Evolutionary conservation across 1,140 invertebrate species (phyloP), one percentile per base, ranked within the genome.

Genomic region (Halyomorpha halys): DNA sequence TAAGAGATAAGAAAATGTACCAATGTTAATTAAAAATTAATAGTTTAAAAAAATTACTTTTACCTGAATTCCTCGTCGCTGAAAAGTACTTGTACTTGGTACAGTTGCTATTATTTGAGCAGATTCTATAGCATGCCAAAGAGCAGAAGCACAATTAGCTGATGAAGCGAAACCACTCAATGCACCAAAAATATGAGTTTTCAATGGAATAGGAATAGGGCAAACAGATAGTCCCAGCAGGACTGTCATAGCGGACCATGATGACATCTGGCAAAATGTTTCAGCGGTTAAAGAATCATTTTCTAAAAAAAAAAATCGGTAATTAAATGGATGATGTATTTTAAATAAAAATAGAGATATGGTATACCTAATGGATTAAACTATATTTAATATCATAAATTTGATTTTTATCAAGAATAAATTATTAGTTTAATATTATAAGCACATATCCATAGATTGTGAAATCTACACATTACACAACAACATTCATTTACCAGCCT

Each of bases 51-150:
- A 9, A 49, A 49, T 19, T 19, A 49, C n/a, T 49, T 19, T 66
- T 70, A 75, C 75, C 72, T 74, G 70, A 44, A 89, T 81, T 3
- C 85, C 86, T 61, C 84, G 76, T 15, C 83, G 83, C 64, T 84
- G 82, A 68, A 84, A 86, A 67, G 75, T 80, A 27, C 78, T 79
- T 5, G 82, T 80, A 1, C 79, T 79, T 1, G 83, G 82, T 34
- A 89, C 77, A 0, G 86, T 87, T 3, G 81, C 78, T 49, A 90
- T 77, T 49, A 97, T 86, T 73, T 93, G 91, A 1, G 91, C 88
- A 8, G 83, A 82, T 77, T 96, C 92, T 44, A 97, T 75, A 63
- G 83, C 86, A 66, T 89, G 86, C 93, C 94, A 97, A 44, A 92
- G 81, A 30, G 81, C 84, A 4, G 82, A 79, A 9, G 90, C 88